Evolutionary conservation across 2,797 vertebrate genomes (phyloP), one percentile per base, ranked within the genome.

Genomic region (Myripristis jacobus): DNA sequence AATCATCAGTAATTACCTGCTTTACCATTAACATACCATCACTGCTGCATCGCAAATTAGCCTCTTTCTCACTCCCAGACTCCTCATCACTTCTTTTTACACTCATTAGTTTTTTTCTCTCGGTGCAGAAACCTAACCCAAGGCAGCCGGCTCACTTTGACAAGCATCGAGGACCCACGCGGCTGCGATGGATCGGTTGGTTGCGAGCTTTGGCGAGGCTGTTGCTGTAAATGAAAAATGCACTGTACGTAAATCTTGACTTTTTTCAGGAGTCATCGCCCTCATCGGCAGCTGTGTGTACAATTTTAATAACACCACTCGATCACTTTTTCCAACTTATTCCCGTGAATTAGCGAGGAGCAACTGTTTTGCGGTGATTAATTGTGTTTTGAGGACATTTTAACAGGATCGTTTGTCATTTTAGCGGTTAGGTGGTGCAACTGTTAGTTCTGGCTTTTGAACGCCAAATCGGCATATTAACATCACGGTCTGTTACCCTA

Each of bases 1-100:
- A 89, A 75, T 84, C 81, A 73, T 82, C 78, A 75, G 79, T 81
- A 88, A 91, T 91, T 88, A 91, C 82, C 83, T 48, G 83, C 76
- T 77, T 78, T 70, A 76, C 56, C 61, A 86, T 79, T 84, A 84
- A 64, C 79, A 84, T 77, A 66, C 58, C 75, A 74, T 80, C 73
- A 80, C 19, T 16, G 24, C 58, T 53, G 73, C 57, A 70, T 73
- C 55, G 59, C 44, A 80, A 85, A 89, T 87, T 6, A 82, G 62
- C 67, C 72, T 52, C 61, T 52, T 75, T 71, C 68, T 77, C 66
- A 82, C 82, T 68, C 78, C 71, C 51, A 56, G 41, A 38, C 48
- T 72, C 66, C 44, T 75, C 70, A 34, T 74, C 56, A 34, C 1
- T 1, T 66, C 65, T 31, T 68, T 31, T 59, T 6, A 3, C 19